Conservation (phyloP, 2,113 vertebrate genomes). For the Mesocricetus auratus region DNA sequence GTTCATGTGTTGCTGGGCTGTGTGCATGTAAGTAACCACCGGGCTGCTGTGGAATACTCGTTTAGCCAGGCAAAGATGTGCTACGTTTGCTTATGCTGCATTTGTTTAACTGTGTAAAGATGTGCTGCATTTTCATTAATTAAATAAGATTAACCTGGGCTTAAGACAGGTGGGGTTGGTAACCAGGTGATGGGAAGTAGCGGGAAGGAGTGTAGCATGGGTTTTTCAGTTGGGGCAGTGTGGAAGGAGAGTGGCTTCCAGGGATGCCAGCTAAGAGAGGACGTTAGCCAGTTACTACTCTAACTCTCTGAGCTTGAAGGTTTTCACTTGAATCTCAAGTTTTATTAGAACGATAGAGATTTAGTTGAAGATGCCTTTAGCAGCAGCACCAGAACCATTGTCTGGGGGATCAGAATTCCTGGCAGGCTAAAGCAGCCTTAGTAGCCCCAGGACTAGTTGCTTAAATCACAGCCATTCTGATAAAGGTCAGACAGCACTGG, state of each 20-base stretch:
- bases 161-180: not conserved
- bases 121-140: not conserved
- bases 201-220: not conserved
- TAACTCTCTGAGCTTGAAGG: not conserved
- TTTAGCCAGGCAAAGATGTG: not conserved
- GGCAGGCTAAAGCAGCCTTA: not conserved
- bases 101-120: not conserved
- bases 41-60: not conserved
- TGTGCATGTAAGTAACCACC: not conserved
- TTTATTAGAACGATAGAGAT: too few relatives aligned
- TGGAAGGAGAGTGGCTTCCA: fast-evolving
- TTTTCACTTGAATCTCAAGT: not conserved
- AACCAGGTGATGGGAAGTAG: not conserved
- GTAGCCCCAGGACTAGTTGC: not conserved
- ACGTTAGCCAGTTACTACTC: not conserved
- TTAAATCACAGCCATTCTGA: not conserved
- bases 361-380: not conserved
- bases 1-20: not conserved
- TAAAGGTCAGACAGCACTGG: not conserved
- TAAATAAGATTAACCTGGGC: not conserved
- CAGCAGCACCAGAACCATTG: not conserved
- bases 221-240: not conserved
- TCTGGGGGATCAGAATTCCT: not conserved
- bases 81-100: not conserved
- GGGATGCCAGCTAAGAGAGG: not conserved